phyloP scores from a whole-genome alignment of 2,888 invertebrate genomes.

The Apocheima hispidaria region DNA sequence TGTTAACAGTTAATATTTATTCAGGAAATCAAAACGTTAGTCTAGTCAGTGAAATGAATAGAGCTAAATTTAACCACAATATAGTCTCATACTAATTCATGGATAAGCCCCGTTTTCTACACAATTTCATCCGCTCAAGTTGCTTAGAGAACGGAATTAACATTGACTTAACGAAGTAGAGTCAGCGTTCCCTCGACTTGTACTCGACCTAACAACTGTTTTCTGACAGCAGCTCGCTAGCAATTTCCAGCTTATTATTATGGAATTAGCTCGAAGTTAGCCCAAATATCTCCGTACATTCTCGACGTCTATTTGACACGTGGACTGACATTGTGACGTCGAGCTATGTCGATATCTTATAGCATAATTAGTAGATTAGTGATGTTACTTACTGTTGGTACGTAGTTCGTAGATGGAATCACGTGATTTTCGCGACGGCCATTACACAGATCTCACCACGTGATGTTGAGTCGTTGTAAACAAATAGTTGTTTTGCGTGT shows the following conservation, averaged over 20 bases:
- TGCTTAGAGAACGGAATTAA: conserved; percentile 16
- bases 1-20: too few relatives aligned
- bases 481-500: conserved; percentile 44
- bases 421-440: conserved; percentile 55
- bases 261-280: conserved; percentile 35
- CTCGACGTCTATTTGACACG: conserved; percentile 31
- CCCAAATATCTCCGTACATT: conserved; percentile 22
- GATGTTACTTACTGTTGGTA: conserved; percentile 33
- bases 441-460: conserved; percentile 51
- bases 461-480: conserved; percentile 49
- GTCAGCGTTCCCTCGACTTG: conserved; percentile 16
- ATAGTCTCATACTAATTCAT: neutral
- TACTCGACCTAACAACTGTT: conserved; percentile 26
- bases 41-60: too few relatives aligned
- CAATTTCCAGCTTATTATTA: conserved; percentile 29
- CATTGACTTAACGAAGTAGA: conserved; percentile 24
- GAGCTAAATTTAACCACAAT: neutral
- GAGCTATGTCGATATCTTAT: conserved; percentile 4
- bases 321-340: conserved; percentile 23
- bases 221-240: conserved; percentile 18
- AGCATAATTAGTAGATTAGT: neutral
- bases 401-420: conserved; percentile 40
- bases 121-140: conserved; percentile 7
- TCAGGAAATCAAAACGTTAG: neutral
- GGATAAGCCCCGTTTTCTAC: neutral